These are phyloP conservation scores for Ophion obscuratus DNA, from an alignment of 2,888 invertebrate genomes.

Conservation along the genomic window DNA sequence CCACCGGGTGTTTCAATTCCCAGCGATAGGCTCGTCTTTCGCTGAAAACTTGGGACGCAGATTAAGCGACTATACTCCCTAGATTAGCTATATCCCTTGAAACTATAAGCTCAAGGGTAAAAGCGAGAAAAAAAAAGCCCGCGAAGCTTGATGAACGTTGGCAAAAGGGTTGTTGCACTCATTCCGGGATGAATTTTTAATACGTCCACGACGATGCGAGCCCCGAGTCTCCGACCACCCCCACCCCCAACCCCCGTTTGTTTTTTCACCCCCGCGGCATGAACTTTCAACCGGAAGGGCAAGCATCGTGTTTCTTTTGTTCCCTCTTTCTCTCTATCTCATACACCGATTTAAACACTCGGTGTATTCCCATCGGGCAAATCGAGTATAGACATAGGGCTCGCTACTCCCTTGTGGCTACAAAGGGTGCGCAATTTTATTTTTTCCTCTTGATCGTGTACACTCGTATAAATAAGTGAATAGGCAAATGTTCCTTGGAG, in stretches of 20 bases:
- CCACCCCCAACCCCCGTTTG: background rate
- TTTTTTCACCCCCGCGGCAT: constrained; percentile 13
- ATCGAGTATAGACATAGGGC: constrained; percentile 7
- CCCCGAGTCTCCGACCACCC: background rate
- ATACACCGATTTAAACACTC: constrained; percentile 32
- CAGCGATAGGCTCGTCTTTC: constrained; percentile 4
- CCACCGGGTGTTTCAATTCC: constrained; percentile 40
- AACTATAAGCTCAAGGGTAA: constrained; percentile 1
- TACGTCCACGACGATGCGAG: background rate
- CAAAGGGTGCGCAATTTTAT: constrained; percentile 7
- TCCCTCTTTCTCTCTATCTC: background rate
- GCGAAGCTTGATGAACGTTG: constrained; percentile 25
- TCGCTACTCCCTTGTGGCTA: background rate
- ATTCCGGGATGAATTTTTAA: constrained; percentile 42
- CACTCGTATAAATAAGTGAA: constrained; percentile 50
- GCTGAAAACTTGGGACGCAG: background rate
- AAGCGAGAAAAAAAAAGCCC: constrained; percentile 18
- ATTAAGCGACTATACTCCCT: constrained; percentile 8
- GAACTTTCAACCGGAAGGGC: constrained; percentile 26
- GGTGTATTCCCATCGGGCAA: constrained; percentile 10
- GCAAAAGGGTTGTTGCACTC: constrained; percentile 60
- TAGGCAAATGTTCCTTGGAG: background rate
- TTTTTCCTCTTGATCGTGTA: background rate
- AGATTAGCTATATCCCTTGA: constrained; percentile 7
- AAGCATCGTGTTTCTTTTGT: constrained; percentile 45